A percentile compares a stretch with the other conserved stretches of the same genome.
These are phyloP conservation scores for Drosophila barbarae DNA, from an alignment of 2,888 invertebrate species.

Conservation along the genomic window DNA sequence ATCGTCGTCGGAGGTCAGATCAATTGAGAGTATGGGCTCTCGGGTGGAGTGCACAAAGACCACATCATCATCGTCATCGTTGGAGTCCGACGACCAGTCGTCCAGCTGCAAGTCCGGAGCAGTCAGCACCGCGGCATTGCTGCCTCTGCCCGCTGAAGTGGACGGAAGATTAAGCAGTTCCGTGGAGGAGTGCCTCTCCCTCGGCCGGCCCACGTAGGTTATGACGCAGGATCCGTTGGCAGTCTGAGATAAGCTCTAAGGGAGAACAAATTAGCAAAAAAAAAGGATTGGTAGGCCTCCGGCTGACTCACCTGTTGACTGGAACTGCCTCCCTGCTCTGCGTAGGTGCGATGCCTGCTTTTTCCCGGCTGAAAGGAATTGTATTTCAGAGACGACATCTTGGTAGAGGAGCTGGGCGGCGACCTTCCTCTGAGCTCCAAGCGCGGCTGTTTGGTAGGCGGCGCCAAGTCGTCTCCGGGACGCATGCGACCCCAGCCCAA, in stretches of 20 bases:
- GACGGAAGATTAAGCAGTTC: conserved; percentile 45
- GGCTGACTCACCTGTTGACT: conserved; percentile 39
- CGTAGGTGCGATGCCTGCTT: conserved; percentile 57
- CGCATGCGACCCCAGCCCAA: conserved; percentile 47
- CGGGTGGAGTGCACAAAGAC: conserved; percentile 80
- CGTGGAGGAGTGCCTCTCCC: conserved; percentile 32
- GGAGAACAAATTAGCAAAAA: background rate
- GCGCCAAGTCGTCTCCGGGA: conserved; percentile 54
- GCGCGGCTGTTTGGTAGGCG: conserved; percentile 51
- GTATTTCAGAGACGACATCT: conserved; percentile 58
- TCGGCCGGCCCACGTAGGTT: conserved; percentile 62
- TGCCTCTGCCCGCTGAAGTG: conserved; percentile 47
- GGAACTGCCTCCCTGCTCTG: conserved; percentile 39
- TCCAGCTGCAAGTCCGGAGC: conserved; percentile 88
- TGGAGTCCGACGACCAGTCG: conserved; percentile 84
- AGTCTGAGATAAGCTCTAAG: background rate
- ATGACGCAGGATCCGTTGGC: conserved; percentile 58
- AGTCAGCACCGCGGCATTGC: conserved; percentile 72
- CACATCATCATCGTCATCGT: conserved; percentile 84
- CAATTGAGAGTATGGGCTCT: conserved; percentile 81
- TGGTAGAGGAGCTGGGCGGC: conserved; percentile 5
- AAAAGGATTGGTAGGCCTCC: no score
- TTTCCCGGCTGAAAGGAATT: conserved; percentile 63
- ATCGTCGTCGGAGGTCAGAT: conserved; percentile 83
- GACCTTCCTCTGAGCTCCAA: conserved; percentile 23